Percentiles rank a stretch among this genome's conserved stretches.
Evolutionary conservation across 2,888 invertebrate species (phyloP).

Genomic region (Apomyelois bistriatella): DNA sequence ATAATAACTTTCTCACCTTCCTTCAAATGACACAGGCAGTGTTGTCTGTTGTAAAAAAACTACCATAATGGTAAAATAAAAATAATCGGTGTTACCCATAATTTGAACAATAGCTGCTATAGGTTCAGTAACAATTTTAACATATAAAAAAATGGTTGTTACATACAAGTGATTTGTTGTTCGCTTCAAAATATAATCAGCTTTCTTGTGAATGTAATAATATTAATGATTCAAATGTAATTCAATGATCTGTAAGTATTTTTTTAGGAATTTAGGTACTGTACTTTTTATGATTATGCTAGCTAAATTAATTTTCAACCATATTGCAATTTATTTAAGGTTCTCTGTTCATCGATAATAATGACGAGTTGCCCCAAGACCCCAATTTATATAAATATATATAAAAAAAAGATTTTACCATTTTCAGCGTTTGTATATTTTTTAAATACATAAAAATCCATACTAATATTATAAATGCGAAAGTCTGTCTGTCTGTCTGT

Average conservation of each 20-base stretch:
- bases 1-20: background rate
- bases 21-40: background rate
- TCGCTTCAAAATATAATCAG: constrained; percentile 63
- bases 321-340: no score
- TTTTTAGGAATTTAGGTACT: constrained; percentile 22
- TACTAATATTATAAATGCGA: no score
- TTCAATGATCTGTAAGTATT: constrained; percentile 51
- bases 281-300: background rate
- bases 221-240: constrained; percentile 35
- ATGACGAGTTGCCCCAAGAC: no score
- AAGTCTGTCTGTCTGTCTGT: no score
- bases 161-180: constrained; percentile 62
- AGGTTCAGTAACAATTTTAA: constrained; percentile 28
- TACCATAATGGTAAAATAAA: constrained; percentile 9
- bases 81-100: constrained; percentile 43
- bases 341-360: no score
- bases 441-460: no score
- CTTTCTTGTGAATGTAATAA: constrained; percentile 65
- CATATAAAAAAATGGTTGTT: constrained; percentile 47
- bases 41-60: background rate
- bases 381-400: no score
- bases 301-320: no score
- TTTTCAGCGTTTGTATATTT: no score
- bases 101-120: constrained; percentile 44
- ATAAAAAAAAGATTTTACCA: no score